Evolutionary conservation across 2,888 invertebrate genomes (phyloP).

Genomic region (Drosophila buzzatii): DNA sequence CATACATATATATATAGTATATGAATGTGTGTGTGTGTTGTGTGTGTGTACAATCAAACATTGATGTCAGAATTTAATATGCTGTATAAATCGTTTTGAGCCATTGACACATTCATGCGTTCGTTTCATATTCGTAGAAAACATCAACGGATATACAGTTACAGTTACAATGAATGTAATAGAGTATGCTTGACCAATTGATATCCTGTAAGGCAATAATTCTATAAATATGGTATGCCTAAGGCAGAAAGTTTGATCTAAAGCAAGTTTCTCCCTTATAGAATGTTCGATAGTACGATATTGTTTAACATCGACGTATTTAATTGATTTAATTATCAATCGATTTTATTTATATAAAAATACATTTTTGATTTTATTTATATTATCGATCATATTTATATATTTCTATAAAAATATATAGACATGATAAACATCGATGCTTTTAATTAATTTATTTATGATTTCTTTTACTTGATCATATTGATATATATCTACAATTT

Average conservation of each 20-base stretch:
- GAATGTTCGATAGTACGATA: neutral
- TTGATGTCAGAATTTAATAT: conserved; percentile 82
- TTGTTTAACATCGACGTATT: neutral
- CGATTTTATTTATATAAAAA: too few species aligned
- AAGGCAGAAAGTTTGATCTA: neutral
- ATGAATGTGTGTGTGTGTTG: conserved; percentile 33
- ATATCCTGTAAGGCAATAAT: conserved; percentile 3
- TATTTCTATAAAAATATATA: too few species aligned
- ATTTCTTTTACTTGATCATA: too few species aligned
- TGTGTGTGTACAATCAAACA: conserved; percentile 71
- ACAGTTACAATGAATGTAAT: neutral
- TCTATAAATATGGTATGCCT: neutral
- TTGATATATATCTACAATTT: too few species aligned
- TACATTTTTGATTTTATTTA: neutral
- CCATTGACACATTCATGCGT: conserved; percentile 81
- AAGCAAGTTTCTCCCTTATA: neutral
- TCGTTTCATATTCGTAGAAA: conserved; percentile 60
- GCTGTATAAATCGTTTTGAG: conserved; percentile 81
- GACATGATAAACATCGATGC: too few species aligned
- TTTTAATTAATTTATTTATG: too few species aligned
- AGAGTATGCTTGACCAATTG: conserved; percentile 3
- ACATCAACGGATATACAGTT: conserved; percentile 25
- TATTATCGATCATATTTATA: neutral
- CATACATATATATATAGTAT: neutral
- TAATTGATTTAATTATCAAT: neutral